Base-by-base conservation (phyloP, 2,797 vertebrate genomes). In the Catostomus latipinnis region DNA sequence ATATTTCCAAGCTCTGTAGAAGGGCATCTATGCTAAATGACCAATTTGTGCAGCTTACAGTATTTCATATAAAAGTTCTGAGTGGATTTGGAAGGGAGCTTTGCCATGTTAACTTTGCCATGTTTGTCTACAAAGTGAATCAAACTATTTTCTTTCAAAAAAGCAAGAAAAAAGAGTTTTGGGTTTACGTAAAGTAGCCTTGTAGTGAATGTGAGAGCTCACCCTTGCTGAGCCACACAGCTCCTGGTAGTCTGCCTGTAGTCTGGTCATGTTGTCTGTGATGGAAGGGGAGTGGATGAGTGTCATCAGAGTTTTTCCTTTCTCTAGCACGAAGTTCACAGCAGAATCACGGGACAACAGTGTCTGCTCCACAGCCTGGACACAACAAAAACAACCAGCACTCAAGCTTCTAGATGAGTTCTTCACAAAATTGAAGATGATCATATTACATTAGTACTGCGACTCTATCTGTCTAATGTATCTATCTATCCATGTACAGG, bases 321-420 rank as follows among this genome's bases (percentile, higher is more conserved):
- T 99, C 92, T 99, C 98, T 81, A 91, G 85, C 83, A 99, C 94
- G 0, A 96, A 96, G 83, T 90, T 96, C 83, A 99, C 83, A 0
- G 96, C 94, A 3, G 96, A 94, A 53, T 97, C 96, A 3, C 95
- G 95, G 43, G 97, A 97, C 82, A 97, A 91, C 85, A 99, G 90
- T 54, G 89, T 94, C 90, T 98, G 97, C 50, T 96, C 91, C 60
- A 98, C 88, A 57, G 95, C 95, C 98, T 99, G 88, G 7, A 70
- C n/a, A 75, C 45, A 74, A 13, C 6, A 34, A 56, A 1, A 58
- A 67, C 18, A 73, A 13, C 43, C 12, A 34, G 34, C 34, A 34
- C 34, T 34, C 34, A 34, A 34, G 34, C 34, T 34, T 34, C 34
- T 34, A 34, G 34, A 34, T 3, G 34, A 34, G 34, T 34, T 4